These are phyloP conservation scores for Prosopocoilus inquinatus DNA, from an alignment of 2,888 invertebrate species.

Conservation along the genomic window DNA sequence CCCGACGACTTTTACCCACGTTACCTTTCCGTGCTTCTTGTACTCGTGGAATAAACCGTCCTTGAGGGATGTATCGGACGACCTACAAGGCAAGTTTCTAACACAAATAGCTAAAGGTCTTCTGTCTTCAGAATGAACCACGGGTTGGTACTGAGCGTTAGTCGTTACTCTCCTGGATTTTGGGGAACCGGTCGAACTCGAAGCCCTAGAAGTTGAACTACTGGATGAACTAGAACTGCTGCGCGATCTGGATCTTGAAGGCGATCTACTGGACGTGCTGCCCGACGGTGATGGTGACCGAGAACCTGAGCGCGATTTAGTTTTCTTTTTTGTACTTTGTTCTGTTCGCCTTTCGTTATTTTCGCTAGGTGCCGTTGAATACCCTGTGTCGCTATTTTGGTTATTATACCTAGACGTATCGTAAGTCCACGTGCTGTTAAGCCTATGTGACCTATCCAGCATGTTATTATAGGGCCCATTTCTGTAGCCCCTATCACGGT, in stretches of 20 bases:
- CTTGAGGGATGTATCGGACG: slow-evolving; percentile 91
- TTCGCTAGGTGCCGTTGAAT: slow-evolving; percentile 45
- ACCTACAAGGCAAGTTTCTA: slow-evolving; percentile 83
- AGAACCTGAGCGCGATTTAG: slow-evolving; percentile 53
- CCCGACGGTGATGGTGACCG: slow-evolving; percentile 56
- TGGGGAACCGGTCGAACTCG: slow-evolving; percentile 59
- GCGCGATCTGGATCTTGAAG: slow-evolving; percentile 52
- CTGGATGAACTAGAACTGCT: slow-evolving; percentile 59
- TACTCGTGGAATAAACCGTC: slow-evolving; percentile 98
- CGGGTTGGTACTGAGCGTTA: slow-evolving; percentile 43
- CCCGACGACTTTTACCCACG: slow-evolving; percentile 66
- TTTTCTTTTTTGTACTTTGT: slow-evolving; percentile 45
- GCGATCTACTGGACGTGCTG: slow-evolving; percentile 57
- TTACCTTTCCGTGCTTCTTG: slow-evolving; percentile 93
- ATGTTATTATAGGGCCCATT: slow-evolving; percentile 51
- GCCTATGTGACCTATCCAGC: slow-evolving; percentile 38
- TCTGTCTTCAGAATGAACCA: slow-evolving; percentile 60
- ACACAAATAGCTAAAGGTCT: slow-evolving; percentile 88
- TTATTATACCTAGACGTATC: slow-evolving; percentile 22
- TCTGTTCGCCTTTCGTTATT: slow-evolving; percentile 34
- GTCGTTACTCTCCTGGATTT: slow-evolving; percentile 53
- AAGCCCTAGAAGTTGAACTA: slow-evolving; percentile 64
- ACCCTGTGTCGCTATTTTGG: slow-evolving; percentile 43
- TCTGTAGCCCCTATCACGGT: slow-evolving; percentile 50
- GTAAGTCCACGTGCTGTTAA: slow-evolving; percentile 26